phyloP scores from a whole-genome alignment of 2,113 vertebrate genomes.

The Pterocles orientalis region DNA sequence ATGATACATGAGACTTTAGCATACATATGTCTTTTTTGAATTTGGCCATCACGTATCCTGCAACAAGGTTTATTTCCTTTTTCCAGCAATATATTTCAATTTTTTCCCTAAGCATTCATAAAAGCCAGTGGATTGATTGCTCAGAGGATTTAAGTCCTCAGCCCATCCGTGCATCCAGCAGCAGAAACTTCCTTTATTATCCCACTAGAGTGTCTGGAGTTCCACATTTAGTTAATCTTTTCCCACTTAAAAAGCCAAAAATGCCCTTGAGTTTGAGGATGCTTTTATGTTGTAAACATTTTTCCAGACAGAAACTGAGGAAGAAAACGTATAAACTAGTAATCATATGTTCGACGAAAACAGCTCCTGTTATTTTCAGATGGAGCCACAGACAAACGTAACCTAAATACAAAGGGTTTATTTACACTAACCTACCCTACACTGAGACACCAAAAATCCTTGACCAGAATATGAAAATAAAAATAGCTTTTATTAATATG shows the following conservation, averaged over 20 bases:
- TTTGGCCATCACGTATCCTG: neutral
- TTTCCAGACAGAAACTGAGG: neutral
- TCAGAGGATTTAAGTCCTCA: slow-evolving; percentile 24
- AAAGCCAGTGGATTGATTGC: slow-evolving; percentile 24
- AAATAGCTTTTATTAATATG: neutral
- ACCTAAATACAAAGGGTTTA: neutral
- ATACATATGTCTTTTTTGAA: neutral
- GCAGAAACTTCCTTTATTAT: slow-evolving; percentile 30
- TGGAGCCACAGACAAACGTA: neutral
- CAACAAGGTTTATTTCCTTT: slow-evolving; percentile 1
- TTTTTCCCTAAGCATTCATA: slow-evolving; percentile 21
- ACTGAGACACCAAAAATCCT: neutral
- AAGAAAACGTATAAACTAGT: neutral
- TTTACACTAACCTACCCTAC: neutral
- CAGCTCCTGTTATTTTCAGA: neutral
- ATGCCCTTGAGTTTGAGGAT: neutral
- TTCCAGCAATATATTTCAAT: slow-evolving; percentile 4
- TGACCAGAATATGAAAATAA: neutral
- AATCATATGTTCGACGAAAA: neutral
- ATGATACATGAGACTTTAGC: neutral
- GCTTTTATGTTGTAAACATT: neutral
- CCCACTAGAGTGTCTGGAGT: neutral
- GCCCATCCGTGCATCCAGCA: neutral
- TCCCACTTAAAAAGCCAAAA: neutral
- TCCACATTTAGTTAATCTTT: neutral